These are phyloP conservation scores for Ceryle rudis DNA, from an alignment of 2,797 vertebrate species.

Conservation along the genomic window DNA sequence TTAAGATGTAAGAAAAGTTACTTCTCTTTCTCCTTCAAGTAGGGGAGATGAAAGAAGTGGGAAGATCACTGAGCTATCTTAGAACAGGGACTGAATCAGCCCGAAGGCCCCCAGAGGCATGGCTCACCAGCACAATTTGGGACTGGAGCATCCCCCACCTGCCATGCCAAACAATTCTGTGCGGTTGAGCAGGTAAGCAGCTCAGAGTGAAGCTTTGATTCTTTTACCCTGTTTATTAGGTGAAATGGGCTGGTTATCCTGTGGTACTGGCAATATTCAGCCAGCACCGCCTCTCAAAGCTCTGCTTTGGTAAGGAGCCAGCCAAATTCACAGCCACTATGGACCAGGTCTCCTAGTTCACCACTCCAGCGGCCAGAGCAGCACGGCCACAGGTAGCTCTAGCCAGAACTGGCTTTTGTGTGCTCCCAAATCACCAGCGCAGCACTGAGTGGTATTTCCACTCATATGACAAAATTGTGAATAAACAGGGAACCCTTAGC, in stretches of 20 bases:
- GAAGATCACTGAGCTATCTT: background rate
- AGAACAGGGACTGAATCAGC: background rate
- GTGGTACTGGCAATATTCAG: background rate
- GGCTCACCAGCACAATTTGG: background rate
- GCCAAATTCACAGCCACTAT: background rate
- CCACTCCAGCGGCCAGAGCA: background rate
- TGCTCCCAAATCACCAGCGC: background rate
- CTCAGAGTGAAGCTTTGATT: background rate
- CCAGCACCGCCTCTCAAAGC: background rate
- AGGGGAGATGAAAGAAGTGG: background rate
- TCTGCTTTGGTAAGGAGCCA: background rate
- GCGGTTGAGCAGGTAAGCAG: background rate
- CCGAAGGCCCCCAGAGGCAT: background rate
- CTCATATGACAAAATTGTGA: background rate
- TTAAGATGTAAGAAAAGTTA: constrained; percentile 36
- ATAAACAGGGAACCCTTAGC: background rate
- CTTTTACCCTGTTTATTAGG: background rate
- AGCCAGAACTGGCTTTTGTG: background rate
- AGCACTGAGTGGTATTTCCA: background rate
- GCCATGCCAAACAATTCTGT: background rate
- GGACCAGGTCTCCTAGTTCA: background rate
- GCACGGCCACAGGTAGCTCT: background rate
- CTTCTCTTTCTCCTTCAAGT: constrained; percentile 27
- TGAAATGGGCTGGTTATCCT: background rate
- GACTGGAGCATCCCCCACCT: background rate